Evolutionary conservation across 2,113 vertebrate species (phyloP).

Genomic region (Gymnarchus niloticus): DNA sequence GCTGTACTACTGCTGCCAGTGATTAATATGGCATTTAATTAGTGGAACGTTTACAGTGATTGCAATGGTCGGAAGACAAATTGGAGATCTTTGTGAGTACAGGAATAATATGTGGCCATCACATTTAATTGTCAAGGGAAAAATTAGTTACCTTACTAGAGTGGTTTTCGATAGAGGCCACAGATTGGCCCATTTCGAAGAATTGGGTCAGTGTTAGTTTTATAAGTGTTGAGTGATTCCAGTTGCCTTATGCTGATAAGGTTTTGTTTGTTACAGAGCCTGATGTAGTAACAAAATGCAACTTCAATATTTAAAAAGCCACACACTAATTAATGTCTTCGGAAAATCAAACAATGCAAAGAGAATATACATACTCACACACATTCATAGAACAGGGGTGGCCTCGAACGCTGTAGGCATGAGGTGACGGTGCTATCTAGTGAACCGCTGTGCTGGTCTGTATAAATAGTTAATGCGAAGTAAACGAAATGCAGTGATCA

Average conservation of each 20-base stretch:
- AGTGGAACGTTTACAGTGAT: not conserved
- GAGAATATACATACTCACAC: not conserved
- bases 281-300: not conserved
- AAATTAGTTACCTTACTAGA: not conserved
- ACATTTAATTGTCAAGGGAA: not conserved
- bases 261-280: not conserved
- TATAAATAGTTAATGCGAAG: not conserved
- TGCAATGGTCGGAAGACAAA: not conserved
- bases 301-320: not conserved
- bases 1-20: not conserved
- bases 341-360: not conserved
- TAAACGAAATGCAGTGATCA: too few species aligned
- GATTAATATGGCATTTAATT: not conserved
- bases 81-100: not conserved
- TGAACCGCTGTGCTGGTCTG: not conserved
- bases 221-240: too few species aligned
- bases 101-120: not conserved
- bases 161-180: not conserved
- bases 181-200: not conserved
- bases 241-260: too few species aligned
- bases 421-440: not conserved
- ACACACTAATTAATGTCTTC: not conserved
- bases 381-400: not conserved
- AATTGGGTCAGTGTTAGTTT: not conserved
- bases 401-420: not conserved